Percentiles rank a stretch among this genome's conserved stretches.
These are phyloP conservation scores for Synodontis membranacea DNA, from an alignment of 2,113 vertebrate genomes.

Conservation along the genomic window DNA sequence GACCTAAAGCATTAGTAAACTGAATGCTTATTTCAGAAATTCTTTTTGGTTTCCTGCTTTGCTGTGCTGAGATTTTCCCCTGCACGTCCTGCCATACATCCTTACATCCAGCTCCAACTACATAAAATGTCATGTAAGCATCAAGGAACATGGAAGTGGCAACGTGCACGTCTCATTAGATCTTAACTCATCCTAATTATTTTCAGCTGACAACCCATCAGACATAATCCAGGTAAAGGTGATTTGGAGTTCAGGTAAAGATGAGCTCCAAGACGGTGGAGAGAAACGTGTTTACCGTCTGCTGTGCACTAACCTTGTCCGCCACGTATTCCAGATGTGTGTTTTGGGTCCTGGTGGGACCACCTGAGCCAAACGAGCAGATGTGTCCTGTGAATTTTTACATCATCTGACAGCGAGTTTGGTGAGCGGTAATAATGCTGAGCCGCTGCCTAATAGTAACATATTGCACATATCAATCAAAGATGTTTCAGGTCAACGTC, in stretches of 20 bases:
- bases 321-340: constrained; percentile 44
- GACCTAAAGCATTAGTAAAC: not conserved
- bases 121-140: constrained; percentile 6
- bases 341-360: constrained; percentile 31
- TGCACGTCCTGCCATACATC: too few species aligned
- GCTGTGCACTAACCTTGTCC: constrained; percentile 43
- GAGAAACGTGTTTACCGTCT: not conserved
- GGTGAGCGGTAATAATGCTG: constrained; percentile 33
- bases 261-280: not conserved
- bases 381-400: constrained; percentile 47
- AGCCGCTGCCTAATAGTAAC: not conserved
- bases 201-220: not conserved
- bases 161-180: not conserved
- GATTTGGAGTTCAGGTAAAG: constrained; percentile 22
- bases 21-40: not conserved
- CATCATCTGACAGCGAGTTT: constrained; percentile 41
- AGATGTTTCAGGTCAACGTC: not conserved
- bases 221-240: constrained; percentile 25
- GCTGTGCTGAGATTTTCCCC: not conserved
- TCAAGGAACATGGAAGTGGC: not conserved
- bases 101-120: not conserved
- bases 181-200: constrained; percentile 6
- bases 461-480: not conserved
- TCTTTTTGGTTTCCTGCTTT: not conserved
- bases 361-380: constrained; percentile 44